Evolutionary conservation across 2,797 vertebrate genomes (phyloP).

Genomic region (Poecilia wingei): DNA sequence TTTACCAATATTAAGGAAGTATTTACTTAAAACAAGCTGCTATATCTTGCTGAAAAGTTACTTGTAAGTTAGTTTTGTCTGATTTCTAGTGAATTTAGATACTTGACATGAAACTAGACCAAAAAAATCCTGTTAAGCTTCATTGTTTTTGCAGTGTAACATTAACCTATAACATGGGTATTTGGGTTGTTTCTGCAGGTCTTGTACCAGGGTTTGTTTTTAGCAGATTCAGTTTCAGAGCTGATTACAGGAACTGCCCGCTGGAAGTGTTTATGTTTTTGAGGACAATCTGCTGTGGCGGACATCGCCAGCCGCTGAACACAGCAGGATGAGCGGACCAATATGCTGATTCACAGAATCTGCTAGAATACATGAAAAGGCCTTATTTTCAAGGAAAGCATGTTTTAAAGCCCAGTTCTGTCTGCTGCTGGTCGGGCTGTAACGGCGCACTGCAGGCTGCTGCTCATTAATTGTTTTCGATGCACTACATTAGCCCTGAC

Average conservation of each 20-base stretch:
- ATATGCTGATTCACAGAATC: not conserved
- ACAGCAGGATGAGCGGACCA: not conserved
- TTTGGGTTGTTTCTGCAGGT: not conserved
- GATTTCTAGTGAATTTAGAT: no score
- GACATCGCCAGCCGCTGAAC: not conserved
- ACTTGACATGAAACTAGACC: no score
- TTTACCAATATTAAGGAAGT: no score
- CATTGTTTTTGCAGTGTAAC: not conserved
- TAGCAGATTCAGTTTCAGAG: not conserved
- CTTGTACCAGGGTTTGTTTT: not conserved
- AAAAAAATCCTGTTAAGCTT: no score
- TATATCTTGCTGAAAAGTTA: no score
- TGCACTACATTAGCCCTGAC: not conserved
- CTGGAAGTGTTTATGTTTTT: constrained; percentile 1
- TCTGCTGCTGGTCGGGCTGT: not conserved
- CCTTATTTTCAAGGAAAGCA: not conserved
- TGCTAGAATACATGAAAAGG: not conserved
- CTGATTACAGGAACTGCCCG: constrained; percentile 2
- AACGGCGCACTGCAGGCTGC: not conserved
- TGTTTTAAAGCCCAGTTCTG: not conserved
- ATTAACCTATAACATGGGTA: not conserved
- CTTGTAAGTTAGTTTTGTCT: no score
- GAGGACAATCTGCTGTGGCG: not conserved
- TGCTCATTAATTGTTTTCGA: not conserved
- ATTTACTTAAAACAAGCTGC: no score